phyloP scores from a whole-genome alignment of 2,797 vertebrate genomes.

The Manis javanica region DNA sequence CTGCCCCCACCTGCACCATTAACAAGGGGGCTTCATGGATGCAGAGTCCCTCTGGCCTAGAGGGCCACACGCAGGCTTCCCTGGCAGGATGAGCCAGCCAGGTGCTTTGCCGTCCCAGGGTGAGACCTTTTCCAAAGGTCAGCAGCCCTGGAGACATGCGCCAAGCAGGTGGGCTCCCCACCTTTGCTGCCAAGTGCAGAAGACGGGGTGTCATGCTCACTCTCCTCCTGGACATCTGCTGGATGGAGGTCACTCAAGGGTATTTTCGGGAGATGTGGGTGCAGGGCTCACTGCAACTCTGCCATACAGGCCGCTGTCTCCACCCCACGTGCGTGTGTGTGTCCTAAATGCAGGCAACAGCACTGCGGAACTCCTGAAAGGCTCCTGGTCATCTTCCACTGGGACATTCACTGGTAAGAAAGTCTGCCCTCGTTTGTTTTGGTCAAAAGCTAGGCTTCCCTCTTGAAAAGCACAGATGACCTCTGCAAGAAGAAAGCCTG shows the following conservation, averaged over 20 bases:
- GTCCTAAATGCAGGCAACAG: rapidly evolving
- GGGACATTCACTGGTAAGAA: background rate
- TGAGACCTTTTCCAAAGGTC: background rate
- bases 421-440: background rate
- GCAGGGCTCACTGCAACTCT: background rate
- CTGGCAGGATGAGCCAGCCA: rapidly evolving
- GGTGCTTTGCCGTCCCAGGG: rapidly evolving
- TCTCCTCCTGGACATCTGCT: rapidly evolving
- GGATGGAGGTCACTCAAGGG: rapidly evolving
- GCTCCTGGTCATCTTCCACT: rapidly evolving
- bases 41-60: background rate
- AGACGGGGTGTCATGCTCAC: rapidly evolving
- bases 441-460: background rate
- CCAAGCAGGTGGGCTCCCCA: rapidly evolving
- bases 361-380: rapidly evolving
- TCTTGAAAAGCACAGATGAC: background rate
- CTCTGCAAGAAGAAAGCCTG: background rate
- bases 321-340: rapidly evolving
- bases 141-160: background rate
- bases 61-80: too few species aligned
- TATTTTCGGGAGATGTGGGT: rapidly evolving
- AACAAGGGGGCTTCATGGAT: background rate
- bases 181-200: background rate
- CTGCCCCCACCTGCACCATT: rapidly evolving
- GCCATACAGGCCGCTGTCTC: background rate